Evolutionary conservation across 2,113 vertebrate genomes (phyloP), one percentile per base, ranked within the genome.

Genomic region (Cryptoleucopteryx plumbea): DNA sequence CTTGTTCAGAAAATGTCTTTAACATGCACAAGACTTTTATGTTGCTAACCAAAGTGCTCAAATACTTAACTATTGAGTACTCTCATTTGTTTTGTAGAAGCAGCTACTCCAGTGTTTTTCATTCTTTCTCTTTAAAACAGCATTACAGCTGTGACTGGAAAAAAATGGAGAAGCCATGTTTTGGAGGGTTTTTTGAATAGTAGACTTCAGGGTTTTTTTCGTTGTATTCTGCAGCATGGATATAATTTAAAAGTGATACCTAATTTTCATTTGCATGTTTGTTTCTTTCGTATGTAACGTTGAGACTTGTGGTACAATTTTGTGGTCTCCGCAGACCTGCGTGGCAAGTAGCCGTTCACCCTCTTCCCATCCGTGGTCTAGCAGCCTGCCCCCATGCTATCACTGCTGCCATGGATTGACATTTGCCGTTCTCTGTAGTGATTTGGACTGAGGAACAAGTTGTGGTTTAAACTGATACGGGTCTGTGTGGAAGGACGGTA

Each of bases 381-480:
- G 15, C 38, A 31, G 31, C 13, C 11, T 56, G 43, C 17, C 38
- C 32, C 15, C 50, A 7, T 1, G 5, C 27, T 13, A 0, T 25
- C 63, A 9, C 10, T 4, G 1, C 31, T 52, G 62, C 23, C 23
- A 2, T 1, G 31, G 25, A 2, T 1, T n/a, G 29, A 3, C 50
- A 2, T 43, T 6, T 5, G 27, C 52, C 8, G 4, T 16, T 20
- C 66, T 20, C 58, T 48, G 5, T 6, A 13, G n/a, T 26, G 6
- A 15, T 36, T 42, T 13, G 34, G 34, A 11, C 21, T n/a, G 53
- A 67, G 27, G 53, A 67, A 9, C 31, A 22, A 16, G 11, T 20
- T 0, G 4, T n/a, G 34, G 34, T 11, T 88, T 38, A 26, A 61
- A 38, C 16, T 8, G 2, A 11, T 9, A 9, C 3, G 3, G 10